Conservation (phyloP, 2,888 invertebrate species). For the Trachelus stipa region DNA sequence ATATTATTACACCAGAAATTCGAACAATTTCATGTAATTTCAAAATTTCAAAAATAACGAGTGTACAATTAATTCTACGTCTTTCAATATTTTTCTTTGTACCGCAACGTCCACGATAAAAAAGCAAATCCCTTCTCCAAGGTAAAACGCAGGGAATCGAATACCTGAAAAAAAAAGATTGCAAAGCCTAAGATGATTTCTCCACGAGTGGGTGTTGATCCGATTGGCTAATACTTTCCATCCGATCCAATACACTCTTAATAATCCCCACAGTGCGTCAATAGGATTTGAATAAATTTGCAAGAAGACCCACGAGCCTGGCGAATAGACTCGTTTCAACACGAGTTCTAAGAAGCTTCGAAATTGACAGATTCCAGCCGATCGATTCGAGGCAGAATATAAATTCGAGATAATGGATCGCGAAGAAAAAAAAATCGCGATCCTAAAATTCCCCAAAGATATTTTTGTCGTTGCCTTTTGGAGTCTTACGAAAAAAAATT, state of each 20-base stretch:
- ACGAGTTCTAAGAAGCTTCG: constrained; percentile 10
- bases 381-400: neutral
- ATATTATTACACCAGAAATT: too few relatives aligned
- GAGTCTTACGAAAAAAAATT: neutral
- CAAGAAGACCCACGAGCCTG: constrained; percentile 21
- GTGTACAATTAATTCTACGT: neutral
- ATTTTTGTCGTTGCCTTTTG: neutral
- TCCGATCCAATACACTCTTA: constrained; percentile 15
- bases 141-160: neutral
- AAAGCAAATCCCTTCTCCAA: neutral
- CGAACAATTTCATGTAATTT: too few relatives aligned
- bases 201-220: constrained; percentile 21
- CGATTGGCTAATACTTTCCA: constrained; percentile 16
- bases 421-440: neutral
- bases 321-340: constrained; percentile 20
- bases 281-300: constrained; percentile 24
- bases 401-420: neutral
- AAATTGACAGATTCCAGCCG: neutral
- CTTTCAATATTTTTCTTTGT: neutral
- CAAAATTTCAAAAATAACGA: too few relatives aligned
- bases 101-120: neutral
- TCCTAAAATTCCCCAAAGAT: neutral
- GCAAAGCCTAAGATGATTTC: constrained; percentile 17
- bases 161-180: constrained; percentile 3
- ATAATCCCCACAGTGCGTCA: constrained; percentile 21